Evolutionary conservation across 2,888 invertebrate species (phyloP), one percentile per base, ranked within the genome.

Genomic region (Pelosia muscerda): DNA sequence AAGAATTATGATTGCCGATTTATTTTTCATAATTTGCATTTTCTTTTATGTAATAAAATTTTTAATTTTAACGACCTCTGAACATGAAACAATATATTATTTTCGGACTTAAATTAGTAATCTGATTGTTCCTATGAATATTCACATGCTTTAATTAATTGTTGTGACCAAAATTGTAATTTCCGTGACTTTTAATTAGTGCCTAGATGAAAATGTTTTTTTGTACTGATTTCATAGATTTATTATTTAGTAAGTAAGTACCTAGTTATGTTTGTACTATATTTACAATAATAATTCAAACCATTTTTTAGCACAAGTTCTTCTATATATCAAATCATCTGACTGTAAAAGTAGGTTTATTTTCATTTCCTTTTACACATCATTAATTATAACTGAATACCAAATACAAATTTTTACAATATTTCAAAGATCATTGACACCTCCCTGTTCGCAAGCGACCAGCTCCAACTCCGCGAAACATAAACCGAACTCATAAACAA

Each of bases 401-500:
- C 5, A 42, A 42, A 42, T 19, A 42, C 15, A 19, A 42, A 19
- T 19, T 49, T 49, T 49, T 49, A 49, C 9, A 55, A 55, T 25
- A 23, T 2, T 25, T 55, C 54, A 25, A 6, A 25, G 54, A 22
- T 54, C 15, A 22, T 22, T 55, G 22, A 22, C 23, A 22, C 23
- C 13, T 55, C 13, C n/a, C 25, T 61, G 55, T 63, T 34, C n/a
- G 26, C 55, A 38, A 64, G 38, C 15, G 57, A 34, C 60, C 54
- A 65, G 19, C 26, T 60, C 60, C 5, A 62, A 22, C 58, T 56
- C 28, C 10, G 23, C 66, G 11, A 53, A 55, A 66, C n/a, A 57
- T 58, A 63, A 58, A 68, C 15, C 15, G n/a, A 42, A 55, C 67
- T 62, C 64, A 15, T 63, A 75, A 72, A 80, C 66, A 76, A 76